A percentile compares a stretch with the other conserved stretches of the same genome.
Evolutionary conservation across 2,113 vertebrate genomes (phyloP).

Genomic region (Montifringilla adamsi): DNA sequence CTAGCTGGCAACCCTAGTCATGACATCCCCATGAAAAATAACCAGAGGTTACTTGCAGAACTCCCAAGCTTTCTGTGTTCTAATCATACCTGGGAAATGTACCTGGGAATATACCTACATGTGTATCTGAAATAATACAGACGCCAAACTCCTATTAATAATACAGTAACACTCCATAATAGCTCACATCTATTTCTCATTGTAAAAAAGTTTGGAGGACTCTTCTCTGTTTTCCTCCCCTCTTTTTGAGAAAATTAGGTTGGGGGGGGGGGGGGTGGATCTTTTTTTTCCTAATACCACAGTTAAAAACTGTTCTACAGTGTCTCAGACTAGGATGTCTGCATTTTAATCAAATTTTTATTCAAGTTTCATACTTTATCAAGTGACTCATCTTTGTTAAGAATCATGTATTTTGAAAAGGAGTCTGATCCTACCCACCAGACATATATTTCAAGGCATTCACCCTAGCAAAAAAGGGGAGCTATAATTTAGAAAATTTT

Average conservation of each 20-base stretch:
- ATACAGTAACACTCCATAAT: background rate
- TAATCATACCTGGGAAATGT: background rate
- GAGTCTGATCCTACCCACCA: background rate
- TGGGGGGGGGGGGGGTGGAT: rapidly evolving
- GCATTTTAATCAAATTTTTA: background rate
- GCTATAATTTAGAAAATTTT: background rate
- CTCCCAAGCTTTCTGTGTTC: background rate
- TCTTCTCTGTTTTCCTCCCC: background rate
- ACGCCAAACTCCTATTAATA: background rate
- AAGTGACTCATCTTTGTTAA: background rate
- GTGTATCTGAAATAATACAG: background rate
- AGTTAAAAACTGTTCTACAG: background rate
- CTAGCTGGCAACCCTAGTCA: background rate
- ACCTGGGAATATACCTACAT: too few relatives aligned
- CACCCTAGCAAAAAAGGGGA: background rate
- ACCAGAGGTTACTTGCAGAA: background rate
- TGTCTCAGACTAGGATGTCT: background rate
- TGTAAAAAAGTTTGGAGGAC: background rate
- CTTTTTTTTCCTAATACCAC: background rate
- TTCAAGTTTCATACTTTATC: background rate
- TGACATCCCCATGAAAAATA: background rate
- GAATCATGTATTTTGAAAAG: background rate
- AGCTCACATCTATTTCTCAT: background rate
- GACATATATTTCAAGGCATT: background rate
- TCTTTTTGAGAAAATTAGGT: background rate